A percentile compares a stretch with the other conserved stretches of the same genome.
Evolutionary conservation across 2,113 vertebrate species (phyloP).

Genomic region (Trichechus manatus): DNA sequence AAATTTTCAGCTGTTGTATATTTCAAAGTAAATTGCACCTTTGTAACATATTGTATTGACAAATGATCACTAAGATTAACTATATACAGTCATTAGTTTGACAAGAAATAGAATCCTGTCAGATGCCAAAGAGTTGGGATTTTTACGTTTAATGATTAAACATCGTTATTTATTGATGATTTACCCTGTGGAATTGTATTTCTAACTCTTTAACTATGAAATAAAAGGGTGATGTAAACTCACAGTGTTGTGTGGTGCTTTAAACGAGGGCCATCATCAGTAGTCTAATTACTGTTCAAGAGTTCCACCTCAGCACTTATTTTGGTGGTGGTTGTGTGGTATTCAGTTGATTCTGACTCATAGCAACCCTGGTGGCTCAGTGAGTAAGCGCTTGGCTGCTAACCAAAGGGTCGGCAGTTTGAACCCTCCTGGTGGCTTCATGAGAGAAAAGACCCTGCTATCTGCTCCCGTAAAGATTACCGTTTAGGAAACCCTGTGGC

Average conservation of each 20-base stretch:
- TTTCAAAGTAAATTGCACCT: slow-evolving; percentile 84
- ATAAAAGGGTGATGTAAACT: slow-evolving; percentile 86
- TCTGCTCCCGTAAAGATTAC: background rate
- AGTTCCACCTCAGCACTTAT: slow-evolving; percentile 30
- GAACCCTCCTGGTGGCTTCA: background rate
- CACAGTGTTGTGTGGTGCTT: slow-evolving; percentile 81
- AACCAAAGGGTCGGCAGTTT: background rate
- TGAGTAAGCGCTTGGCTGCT: background rate
- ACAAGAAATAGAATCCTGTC: slow-evolving; percentile 84
- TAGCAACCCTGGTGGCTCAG: background rate
- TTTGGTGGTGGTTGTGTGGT: background rate
- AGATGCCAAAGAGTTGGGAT: slow-evolving; percentile 88
- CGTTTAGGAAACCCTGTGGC: background rate
- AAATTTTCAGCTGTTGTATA: slow-evolving; percentile 71
- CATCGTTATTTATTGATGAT: slow-evolving; percentile 86
- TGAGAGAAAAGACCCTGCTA: background rate
- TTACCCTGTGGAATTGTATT: slow-evolving; percentile 86
- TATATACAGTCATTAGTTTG: slow-evolving; percentile 85
- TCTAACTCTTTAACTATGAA: slow-evolving; percentile 84
- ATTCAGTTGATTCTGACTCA: background rate
- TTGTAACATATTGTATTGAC: slow-evolving; percentile 84
- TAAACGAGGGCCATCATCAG: background rate
- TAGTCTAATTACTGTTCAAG: background rate
- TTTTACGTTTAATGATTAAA: slow-evolving; percentile 86
- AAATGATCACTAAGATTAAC: slow-evolving; percentile 83